phyloP scores from a whole-genome alignment of 2,797 vertebrate genomes.

The Valencia hispanica region DNA sequence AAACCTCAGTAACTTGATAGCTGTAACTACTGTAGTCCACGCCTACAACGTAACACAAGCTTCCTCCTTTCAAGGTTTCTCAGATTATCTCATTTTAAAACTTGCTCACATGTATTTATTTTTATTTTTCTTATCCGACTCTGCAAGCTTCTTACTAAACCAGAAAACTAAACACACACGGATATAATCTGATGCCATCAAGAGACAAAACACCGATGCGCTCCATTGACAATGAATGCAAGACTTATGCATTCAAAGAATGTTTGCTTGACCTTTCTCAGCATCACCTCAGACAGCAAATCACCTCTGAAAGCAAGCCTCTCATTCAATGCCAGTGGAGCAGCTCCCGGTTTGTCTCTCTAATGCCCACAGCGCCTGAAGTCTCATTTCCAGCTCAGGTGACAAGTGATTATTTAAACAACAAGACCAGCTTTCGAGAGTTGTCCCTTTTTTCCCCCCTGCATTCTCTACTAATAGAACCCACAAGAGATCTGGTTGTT shows the following conservation, averaged over 20 bases:
- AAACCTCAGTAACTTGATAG: background rate
- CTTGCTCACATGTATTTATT: slow-evolving; percentile 32
- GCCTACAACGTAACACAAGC: background rate
- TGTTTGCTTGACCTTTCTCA: slow-evolving; percentile 68
- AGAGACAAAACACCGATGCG: slow-evolving; percentile 57
- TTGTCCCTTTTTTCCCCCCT: slow-evolving; percentile 15
- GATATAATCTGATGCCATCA: slow-evolving; percentile 47
- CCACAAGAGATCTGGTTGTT: slow-evolving; percentile 17
- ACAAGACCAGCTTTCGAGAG: slow-evolving; percentile 32
- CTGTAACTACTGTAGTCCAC: background rate
- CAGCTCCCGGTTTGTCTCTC: slow-evolving; percentile 52
- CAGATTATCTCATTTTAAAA: slow-evolving; percentile 1
- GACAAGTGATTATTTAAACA: slow-evolving; percentile 46
- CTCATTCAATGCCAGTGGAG: slow-evolving; percentile 68
- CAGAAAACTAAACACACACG: slow-evolving; percentile 55
- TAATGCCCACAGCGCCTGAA: slow-evolving; percentile 32
- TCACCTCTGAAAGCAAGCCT: slow-evolving; percentile 28
- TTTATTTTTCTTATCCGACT: slow-evolving; percentile 18
- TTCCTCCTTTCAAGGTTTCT: background rate
- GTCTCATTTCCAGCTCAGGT: slow-evolving; percentile 54
- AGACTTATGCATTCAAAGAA: slow-evolving; percentile 53
- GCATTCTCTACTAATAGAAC: background rate
- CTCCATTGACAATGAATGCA: slow-evolving; percentile 65
- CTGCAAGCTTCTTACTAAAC: slow-evolving; percentile 24
- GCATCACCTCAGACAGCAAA: slow-evolving; percentile 50